Evolutionary conservation across 2,888 invertebrate genomes (phyloP).

Genomic region (Theretra japonica): DNA sequence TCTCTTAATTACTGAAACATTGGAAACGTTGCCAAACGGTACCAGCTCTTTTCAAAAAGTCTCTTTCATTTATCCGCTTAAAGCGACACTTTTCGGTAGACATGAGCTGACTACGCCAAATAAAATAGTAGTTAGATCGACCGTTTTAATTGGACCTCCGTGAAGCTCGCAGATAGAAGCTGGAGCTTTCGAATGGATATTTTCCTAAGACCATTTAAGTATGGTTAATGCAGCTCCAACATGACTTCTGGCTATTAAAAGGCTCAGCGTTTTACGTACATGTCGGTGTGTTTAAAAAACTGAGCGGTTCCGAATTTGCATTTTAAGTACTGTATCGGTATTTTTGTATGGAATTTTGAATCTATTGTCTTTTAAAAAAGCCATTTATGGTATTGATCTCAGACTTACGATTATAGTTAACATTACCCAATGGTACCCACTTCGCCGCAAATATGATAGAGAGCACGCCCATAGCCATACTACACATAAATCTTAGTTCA

Average conservation of each 20-base stretch:
- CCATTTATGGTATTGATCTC: too few species aligned
- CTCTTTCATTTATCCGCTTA: constrained; percentile 38
- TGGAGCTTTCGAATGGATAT: not conserved
- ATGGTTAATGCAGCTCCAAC: constrained; percentile 12
- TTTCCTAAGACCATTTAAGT: constrained; percentile 25
- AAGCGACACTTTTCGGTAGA: constrained; percentile 37
- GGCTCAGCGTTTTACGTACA: not conserved
- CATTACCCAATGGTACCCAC: too few species aligned
- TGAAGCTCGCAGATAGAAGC: not conserved
- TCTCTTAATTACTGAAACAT: not conserved
- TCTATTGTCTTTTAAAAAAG: not conserved
- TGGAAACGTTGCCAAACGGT: constrained; percentile 27
- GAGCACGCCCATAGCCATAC: too few species aligned
- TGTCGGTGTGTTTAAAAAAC: constrained; percentile 15
- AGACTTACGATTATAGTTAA: too few species aligned
- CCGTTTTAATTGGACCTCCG: constrained; percentile 33
- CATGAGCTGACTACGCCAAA: constrained; percentile 41
- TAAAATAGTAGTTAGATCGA: constrained; percentile 35
- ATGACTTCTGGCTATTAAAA: constrained; percentile 19
- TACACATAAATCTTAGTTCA: too few species aligned
- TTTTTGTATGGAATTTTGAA: not conserved
- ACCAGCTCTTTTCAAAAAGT: constrained; percentile 33
- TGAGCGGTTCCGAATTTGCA: not conserved
- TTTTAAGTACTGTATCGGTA: not conserved
- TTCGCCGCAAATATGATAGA: too few species aligned